Evolutionary conservation across 2,797 vertebrate species (phyloP).

Genomic region (Sebastes iracundus): DNA sequence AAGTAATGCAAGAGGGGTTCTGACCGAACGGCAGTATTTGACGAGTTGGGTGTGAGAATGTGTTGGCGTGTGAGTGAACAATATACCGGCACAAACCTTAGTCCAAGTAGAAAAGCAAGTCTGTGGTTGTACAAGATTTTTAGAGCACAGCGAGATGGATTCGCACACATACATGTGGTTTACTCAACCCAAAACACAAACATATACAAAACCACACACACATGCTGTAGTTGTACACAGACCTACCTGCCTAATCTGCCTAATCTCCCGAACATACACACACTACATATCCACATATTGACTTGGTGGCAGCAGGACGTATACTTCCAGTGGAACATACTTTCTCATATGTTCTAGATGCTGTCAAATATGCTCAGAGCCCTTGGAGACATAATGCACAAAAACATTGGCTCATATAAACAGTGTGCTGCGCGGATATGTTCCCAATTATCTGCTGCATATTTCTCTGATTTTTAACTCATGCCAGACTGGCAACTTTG

Average conservation of each 20-base stretch:
- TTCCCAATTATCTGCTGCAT: slow-evolving; percentile 77
- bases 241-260: slow-evolving; percentile 26
- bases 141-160: background rate
- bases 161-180: slow-evolving; percentile 15
- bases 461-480: slow-evolving; percentile 75
- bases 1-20: too few relatives aligned
- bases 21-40: too few relatives aligned
- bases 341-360: slow-evolving; percentile 58
- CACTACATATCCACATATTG: background rate
- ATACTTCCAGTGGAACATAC: slow-evolving; percentile 41
- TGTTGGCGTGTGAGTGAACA: background rate
- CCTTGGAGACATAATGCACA: slow-evolving; percentile 67
- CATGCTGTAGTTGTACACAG: background rate
- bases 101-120: slow-evolving; percentile 8
- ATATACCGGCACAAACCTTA: background rate
- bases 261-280: slow-evolving; percentile 41
- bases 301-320: slow-evolving; percentile 26
- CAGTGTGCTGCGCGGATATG: slow-evolving; percentile 66
- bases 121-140: background rate
- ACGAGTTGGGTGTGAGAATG: too few relatives aligned
- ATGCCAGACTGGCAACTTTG: slow-evolving; percentile 71
- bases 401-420: slow-evolving; percentile 74
- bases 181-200: slow-evolving; percentile 4
- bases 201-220: background rate
- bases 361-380: slow-evolving; percentile 68